Evolutionary conservation across 1,140 invertebrate species (phyloP), one percentile per base, ranked within the genome.

Genomic region (Saccostrea echinata): DNA sequence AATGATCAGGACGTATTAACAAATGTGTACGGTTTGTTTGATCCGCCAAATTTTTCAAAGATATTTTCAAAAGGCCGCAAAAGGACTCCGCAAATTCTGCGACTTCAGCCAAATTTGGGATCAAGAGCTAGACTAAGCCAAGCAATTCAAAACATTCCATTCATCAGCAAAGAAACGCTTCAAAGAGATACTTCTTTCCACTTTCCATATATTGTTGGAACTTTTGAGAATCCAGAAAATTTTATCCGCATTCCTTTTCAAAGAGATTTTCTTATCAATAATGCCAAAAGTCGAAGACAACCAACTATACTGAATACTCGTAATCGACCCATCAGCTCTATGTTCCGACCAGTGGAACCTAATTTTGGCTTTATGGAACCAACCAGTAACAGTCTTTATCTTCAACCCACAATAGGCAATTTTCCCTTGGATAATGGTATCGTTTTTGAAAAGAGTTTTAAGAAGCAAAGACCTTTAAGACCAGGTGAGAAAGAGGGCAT

Each of bases 181-280:
- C 68, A 12, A 30, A 76, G 68, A 76, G 13, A 76, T 16, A 33
- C 11, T 76, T 33, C 11, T 27, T 13, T 12, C 16, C 33, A 30
- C 12, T 76, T 24, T 24, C 68, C 68, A 30, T 76, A 30, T 76
- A 30, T 76, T 16, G 68, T 30, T 33, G 68, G 68, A 30, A 30
- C 68, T 33, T 76, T 76, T 13, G 68, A 76, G 6, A 35, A 30
- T 33, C 68, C 68, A 9, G 24, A 76, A 76, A 76, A 76, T 27
- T 76, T 76, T 16, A 76, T 76, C 30, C 68, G 68, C 27, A 76
- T 76, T 76, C 68, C 68, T 16, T 76, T 76, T 76, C 68, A 76
- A 30, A 76, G 27, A 76, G 68, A 76, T 30, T 76, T 76, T 9
- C 68, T 76, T 33, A 30, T 33, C 13, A 24, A 76, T 18, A 33